These are phyloP conservation scores for Stenchaetothrips biformis DNA, from an alignment of 2,888 invertebrate genomes.

Conservation along the genomic window DNA sequence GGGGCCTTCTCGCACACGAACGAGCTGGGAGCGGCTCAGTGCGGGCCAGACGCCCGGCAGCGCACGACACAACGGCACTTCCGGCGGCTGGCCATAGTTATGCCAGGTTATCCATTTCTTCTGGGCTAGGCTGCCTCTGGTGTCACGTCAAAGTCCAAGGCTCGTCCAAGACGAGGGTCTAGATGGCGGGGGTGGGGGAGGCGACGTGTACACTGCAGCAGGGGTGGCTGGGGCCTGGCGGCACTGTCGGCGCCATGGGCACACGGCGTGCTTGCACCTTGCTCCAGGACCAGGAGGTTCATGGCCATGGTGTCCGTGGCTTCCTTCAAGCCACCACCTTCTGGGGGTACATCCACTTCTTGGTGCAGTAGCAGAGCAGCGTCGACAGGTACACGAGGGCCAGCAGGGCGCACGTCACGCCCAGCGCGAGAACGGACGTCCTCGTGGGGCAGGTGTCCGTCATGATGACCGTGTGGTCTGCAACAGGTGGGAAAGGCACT, in stretches of 20 bases:
- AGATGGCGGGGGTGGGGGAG: background rate
- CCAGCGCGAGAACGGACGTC: slow-evolving; percentile 82
- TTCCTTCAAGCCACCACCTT: slow-evolving; percentile 65
- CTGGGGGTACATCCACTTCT: slow-evolving; percentile 81
- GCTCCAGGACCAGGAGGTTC: background rate
- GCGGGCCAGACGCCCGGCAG: no score
- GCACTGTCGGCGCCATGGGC: no score
- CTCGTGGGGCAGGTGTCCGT: slow-evolving; percentile 89
- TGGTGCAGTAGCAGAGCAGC: slow-evolving; percentile 88
- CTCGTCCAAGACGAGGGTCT: background rate
- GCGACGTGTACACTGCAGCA: background rate
- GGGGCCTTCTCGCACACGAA: no score
- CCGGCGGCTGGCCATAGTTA: background rate
- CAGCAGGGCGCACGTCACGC: slow-evolving; percentile 84
- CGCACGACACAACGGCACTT: background rate
- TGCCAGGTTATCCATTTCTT: slow-evolving; percentile 3
- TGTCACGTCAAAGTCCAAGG: background rate
- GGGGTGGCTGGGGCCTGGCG: background rate
- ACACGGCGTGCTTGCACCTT: no score
- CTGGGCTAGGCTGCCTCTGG: background rate
- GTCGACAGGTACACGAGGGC: slow-evolving; percentile 86
- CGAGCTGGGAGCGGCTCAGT: no score
- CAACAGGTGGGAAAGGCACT: background rate
- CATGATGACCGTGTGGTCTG: slow-evolving; percentile 86
- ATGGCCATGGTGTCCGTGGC: background rate